These are phyloP conservation scores for Boulengeromyrus knoepffleri DNA, from an alignment of 2,113 vertebrate species.

Conservation along the genomic window DNA sequence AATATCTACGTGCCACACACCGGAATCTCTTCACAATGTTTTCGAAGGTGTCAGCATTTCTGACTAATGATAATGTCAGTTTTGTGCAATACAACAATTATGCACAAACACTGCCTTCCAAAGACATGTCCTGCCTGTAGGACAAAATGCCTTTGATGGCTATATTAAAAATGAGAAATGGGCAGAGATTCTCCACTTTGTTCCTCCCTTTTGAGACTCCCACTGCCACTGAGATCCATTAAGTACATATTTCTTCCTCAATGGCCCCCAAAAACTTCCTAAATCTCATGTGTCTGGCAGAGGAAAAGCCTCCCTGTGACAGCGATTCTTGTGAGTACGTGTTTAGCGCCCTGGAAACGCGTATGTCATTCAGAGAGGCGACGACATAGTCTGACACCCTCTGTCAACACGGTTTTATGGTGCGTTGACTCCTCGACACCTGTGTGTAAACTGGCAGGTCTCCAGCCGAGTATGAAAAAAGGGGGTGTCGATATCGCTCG, in stretches of 20 bases:
- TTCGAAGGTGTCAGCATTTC: background rate
- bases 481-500: background rate
- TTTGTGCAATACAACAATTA: conserved; percentile 15
- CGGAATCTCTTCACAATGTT: background rate
- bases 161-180: conserved; percentile 16
- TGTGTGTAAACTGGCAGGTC: background rate
- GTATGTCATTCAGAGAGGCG: conserved; percentile 4
- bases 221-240: conserved; percentile 10
- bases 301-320: background rate
- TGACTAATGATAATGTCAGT: conserved; percentile 14
- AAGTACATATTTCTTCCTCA: conserved; percentile 17
- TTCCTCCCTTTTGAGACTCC: background rate
- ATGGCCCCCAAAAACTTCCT: conserved; percentile 10
- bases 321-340: background rate
- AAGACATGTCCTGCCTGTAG: conserved; percentile 2
- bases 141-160: conserved; percentile 15
- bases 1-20: background rate
- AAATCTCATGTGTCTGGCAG: conserved; percentile 13
- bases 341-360: background rate
- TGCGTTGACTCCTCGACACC: conserved; percentile 1
- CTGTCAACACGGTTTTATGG: background rate
- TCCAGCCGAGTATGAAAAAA: background rate
- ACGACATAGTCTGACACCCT: background rate
- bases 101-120: background rate
- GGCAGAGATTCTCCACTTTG: background rate